Percentiles rank a stretch among this genome's conserved stretches.
These are phyloP conservation scores for Acanthopleura granulata DNA, from an alignment of 2,888 invertebrate genomes.

Conservation along the genomic window DNA sequence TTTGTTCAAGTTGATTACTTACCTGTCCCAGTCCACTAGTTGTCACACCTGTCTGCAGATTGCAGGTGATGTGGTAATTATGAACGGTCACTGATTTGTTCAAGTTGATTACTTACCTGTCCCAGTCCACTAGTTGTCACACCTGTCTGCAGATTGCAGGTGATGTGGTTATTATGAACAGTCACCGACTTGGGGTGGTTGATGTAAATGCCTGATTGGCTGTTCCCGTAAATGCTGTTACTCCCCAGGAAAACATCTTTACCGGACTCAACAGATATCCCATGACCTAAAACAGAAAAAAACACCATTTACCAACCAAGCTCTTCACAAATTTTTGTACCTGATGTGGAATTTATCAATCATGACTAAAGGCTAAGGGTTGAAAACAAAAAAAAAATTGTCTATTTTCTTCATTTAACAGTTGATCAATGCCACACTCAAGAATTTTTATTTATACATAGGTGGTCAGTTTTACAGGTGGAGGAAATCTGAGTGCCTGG, in stretches of 20 bases:
- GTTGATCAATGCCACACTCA: too few relatives aligned
- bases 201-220: conserved; percentile 48
- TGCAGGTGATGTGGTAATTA: too few relatives aligned
- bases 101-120: conserved; percentile 29
- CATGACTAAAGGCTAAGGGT: too few relatives aligned
- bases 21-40: conserved; percentile 28
- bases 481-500: too few relatives aligned
- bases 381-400: too few relatives aligned
- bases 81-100: too few relatives aligned
- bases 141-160: conserved; percentile 53
- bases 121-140: conserved; percentile 38
- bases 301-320: background rate
- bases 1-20: background rate
- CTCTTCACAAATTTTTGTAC: too few relatives aligned
- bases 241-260: conserved; percentile 48
- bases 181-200: conserved; percentile 46
- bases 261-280: conserved; percentile 48
- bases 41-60: too few relatives aligned
- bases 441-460: too few relatives aligned
- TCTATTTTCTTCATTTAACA: too few relatives aligned
- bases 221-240: conserved; percentile 58
- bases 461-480: too few relatives aligned
- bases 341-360: too few relatives aligned
- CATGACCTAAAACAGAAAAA: conserved; percentile 41
- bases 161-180: conserved; percentile 51